Percentiles rank a stretch among this genome's conserved stretches.
These are phyloP conservation scores for Gymnorhina tibicen DNA, from an alignment of 2,113 vertebrate genomes.

Conservation along the genomic window DNA sequence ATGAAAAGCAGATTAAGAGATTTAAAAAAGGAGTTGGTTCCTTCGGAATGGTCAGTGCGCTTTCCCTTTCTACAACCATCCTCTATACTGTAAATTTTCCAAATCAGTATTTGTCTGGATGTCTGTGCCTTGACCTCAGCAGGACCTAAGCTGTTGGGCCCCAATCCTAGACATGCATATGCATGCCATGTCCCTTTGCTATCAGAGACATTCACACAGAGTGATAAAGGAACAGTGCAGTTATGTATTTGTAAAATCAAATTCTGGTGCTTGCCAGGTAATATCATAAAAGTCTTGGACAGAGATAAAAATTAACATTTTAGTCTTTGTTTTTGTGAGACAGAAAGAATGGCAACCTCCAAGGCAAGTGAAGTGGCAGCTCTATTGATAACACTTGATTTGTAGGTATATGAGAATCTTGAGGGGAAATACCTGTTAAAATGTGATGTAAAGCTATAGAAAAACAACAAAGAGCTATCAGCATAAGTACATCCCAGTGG, in stretches of 20 bases:
- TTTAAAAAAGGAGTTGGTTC: constrained; percentile 48
- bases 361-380: neutral
- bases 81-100: constrained; percentile 57
- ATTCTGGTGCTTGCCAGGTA: neutral
- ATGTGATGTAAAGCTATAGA: neutral
- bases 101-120: constrained; percentile 31
- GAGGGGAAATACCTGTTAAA: constrained; percentile 23
- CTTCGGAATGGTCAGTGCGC: constrained; percentile 44
- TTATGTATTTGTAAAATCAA: neutral
- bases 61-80: constrained; percentile 53
- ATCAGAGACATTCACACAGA: neutral
- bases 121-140: constrained; percentile 35
- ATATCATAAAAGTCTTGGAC: neutral
- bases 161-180: constrained; percentile 8
- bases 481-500: neutral
- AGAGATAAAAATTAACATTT: neutral
- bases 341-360: neutral
- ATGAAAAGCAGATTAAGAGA: constrained; percentile 69
- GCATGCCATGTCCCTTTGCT: neutral
- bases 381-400: neutral
- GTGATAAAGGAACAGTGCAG: neutral
- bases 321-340: neutral
- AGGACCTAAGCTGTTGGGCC: constrained; percentile 10
- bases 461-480: constrained; percentile 16
- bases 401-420: neutral